Conservation (phyloP, 2,113 vertebrate species). For the Vidua chalybeata region DNA sequence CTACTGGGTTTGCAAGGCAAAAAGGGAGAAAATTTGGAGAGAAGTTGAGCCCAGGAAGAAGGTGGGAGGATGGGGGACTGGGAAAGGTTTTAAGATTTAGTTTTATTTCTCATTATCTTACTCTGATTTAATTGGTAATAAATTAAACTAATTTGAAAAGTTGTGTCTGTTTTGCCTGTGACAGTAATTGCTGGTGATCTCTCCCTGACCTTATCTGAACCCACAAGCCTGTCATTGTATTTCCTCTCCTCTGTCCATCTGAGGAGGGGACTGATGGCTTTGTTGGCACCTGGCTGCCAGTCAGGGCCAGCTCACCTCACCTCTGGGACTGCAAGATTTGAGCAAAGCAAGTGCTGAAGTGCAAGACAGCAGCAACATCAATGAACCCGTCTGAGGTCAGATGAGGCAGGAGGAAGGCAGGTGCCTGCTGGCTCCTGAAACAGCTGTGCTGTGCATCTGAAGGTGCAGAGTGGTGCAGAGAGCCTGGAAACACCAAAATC, state of each 20-base stretch:
- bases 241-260: background rate
- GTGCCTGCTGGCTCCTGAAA: background rate
- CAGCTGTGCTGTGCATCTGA: background rate
- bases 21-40: background rate
- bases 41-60: background rate
- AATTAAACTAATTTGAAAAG: background rate
- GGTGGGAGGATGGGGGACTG: background rate
- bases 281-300: background rate
- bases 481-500: background rate
- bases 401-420: background rate
- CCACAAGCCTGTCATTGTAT: background rate
- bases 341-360: background rate
- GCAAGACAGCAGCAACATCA: background rate
- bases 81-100: background rate
- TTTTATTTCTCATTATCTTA: background rate
- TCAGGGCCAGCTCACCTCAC: background rate
- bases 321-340: background rate
- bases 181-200: background rate
- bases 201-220: background rate
- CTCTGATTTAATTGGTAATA: background rate
- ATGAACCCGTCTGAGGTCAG: background rate
- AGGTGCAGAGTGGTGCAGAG: background rate
- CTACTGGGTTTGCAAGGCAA: background rate
- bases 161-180: background rate
- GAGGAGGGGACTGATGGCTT: background rate